phyloP scores from a whole-genome alignment of 1,140 invertebrate species.

The Drosophila jambulina region DNA sequence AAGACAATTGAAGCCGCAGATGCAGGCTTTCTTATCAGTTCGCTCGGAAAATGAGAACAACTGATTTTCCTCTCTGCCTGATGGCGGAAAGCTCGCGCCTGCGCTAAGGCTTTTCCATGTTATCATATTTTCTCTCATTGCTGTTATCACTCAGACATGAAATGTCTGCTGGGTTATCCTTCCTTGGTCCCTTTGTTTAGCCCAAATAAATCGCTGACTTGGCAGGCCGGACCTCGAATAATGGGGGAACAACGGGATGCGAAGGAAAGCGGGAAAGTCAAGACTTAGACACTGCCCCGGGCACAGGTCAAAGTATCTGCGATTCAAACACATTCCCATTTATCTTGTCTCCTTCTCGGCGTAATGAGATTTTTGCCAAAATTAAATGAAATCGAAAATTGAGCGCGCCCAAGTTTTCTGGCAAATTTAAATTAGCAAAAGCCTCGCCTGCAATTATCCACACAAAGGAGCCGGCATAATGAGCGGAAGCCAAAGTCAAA shows the following conservation, averaged over 20 bases:
- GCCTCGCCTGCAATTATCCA: slow-evolving; percentile 44
- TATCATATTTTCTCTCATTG: slow-evolving; percentile 42
- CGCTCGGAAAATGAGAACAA: slow-evolving; percentile 15
- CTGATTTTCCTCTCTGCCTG: slow-evolving; percentile 8
- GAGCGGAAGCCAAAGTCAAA: slow-evolving; percentile 54
- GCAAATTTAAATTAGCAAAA: slow-evolving; percentile 57
- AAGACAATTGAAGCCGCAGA: slow-evolving; percentile 60
- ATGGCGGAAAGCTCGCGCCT: slow-evolving; percentile 63
- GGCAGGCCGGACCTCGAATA: slow-evolving; percentile 25
- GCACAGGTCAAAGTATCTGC: slow-evolving; percentile 46
- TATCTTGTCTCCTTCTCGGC: slow-evolving; percentile 28
- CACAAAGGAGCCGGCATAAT: slow-evolving; percentile 40
- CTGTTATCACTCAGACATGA: slow-evolving; percentile 57
- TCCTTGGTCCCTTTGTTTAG: slow-evolving; percentile 39
- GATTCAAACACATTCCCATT: slow-evolving; percentile 44
- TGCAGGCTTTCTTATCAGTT: slow-evolving; percentile 72
- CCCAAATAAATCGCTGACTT: slow-evolving; percentile 62
- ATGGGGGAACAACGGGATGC: neutral
- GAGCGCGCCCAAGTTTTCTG: slow-evolving; percentile 18
- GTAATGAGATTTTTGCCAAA: slow-evolving; percentile 59
- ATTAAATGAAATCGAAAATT: slow-evolving; percentile 57
- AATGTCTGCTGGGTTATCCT: slow-evolving; percentile 59
- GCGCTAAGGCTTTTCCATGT: slow-evolving; percentile 31
- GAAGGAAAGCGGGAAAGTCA: slow-evolving; percentile 24
- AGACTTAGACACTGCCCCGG: slow-evolving; percentile 25